phyloP scores from a whole-genome alignment of 2,797 vertebrate species.

The Natrix natrix region DNA sequence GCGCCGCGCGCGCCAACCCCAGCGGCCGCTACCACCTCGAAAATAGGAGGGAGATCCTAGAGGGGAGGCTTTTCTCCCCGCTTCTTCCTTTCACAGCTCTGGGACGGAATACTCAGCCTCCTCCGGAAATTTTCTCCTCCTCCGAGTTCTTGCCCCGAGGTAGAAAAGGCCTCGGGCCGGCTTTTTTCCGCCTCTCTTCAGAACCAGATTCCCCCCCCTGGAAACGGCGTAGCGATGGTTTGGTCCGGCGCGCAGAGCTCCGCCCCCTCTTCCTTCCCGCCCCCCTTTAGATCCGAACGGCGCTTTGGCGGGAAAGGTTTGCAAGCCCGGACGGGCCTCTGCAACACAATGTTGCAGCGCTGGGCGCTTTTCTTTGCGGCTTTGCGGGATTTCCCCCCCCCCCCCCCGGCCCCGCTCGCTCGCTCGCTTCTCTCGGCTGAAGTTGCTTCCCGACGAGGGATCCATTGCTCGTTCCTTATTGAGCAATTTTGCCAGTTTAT shows the following conservation, averaged over 20 bases:
- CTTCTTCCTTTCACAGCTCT: neutral
- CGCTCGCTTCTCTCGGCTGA: neutral
- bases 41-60: neutral
- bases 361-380: neutral
- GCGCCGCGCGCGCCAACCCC: slow-evolving; percentile 20
- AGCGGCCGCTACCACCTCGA: slow-evolving; percentile 7
- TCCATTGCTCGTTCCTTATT: neutral
- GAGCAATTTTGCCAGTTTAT: neutral
- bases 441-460: neutral
- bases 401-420: neutral
- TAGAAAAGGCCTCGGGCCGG: too few species aligned
- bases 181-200: accelerated
- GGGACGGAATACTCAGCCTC: neutral
- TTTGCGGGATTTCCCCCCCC: neutral
- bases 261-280: neutral
- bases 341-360: neutral
- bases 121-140: too few species aligned
- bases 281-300: neutral
- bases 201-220: neutral
- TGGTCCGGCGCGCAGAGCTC: neutral
- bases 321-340: neutral
- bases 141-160: too few species aligned
- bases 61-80: neutral
- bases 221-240: neutral
- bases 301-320: neutral